phyloP scores from a whole-genome alignment of 2,888 invertebrate genomes.

The Patella caerulea region DNA sequence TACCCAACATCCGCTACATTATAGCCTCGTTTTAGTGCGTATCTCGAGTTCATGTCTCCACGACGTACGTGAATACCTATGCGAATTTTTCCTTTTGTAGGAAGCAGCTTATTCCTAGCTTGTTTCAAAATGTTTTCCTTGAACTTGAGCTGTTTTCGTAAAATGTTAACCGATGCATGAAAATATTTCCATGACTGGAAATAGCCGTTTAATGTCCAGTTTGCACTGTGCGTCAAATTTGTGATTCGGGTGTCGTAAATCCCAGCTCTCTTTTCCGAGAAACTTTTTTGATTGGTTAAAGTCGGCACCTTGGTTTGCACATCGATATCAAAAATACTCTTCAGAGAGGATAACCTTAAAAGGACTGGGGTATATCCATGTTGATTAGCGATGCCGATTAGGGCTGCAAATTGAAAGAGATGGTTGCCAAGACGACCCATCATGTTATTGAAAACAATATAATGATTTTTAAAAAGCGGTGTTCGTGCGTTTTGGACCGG shows the following conservation, averaged over 20 bases:
- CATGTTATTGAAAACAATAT: neutral
- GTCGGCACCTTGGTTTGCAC: constrained; percentile 19
- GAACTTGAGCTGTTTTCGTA: constrained; percentile 42
- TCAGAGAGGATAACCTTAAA: constrained; percentile 25
- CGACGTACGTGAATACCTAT: constrained; percentile 51
- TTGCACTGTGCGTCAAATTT: constrained; percentile 33
- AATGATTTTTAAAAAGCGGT: neutral
- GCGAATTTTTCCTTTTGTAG: constrained; percentile 23
- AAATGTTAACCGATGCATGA: constrained; percentile 24
- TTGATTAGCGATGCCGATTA: constrained; percentile 40
- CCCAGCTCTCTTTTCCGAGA: constrained; percentile 33
- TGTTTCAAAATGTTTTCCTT: constrained; percentile 28
- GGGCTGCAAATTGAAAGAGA: constrained; percentile 50
- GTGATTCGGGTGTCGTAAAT: constrained; percentile 30
- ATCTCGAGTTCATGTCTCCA: constrained; percentile 39
- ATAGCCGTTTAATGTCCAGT: constrained; percentile 48
- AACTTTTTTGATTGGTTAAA: constrained; percentile 21
- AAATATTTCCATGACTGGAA: constrained; percentile 58
- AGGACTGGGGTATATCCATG: constrained; percentile 44
- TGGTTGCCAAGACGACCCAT: constrained; percentile 52
- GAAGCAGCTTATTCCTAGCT: constrained; percentile 27
- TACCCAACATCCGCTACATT: constrained; percentile 40
- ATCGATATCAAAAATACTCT: constrained; percentile 37
- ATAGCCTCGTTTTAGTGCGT: constrained; percentile 40
- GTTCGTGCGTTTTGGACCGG: no score